phyloP scores from a whole-genome alignment of 2,113 vertebrate genomes.

The Oryzias woworae region DNA sequence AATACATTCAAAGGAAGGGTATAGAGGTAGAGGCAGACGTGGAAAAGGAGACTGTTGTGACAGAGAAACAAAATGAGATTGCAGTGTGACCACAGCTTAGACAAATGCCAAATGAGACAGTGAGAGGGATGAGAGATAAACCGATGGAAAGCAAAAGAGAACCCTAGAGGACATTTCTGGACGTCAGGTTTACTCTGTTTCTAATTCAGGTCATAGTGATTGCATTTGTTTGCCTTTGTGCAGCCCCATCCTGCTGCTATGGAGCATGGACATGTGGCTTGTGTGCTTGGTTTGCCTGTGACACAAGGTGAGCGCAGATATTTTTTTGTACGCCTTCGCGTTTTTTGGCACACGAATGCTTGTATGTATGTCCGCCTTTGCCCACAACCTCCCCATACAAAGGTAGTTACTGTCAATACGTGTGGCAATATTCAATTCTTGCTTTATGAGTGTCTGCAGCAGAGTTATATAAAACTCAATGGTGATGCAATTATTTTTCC shows the following conservation, averaged over 20 bases:
- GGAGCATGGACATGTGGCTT: not conserved
- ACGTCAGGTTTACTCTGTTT: slow-evolving; percentile 23
- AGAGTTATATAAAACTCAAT: slow-evolving; percentile 27
- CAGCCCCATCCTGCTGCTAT: slow-evolving; percentile 30
- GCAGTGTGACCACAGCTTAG: slow-evolving; percentile 33
- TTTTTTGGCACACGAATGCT: not conserved
- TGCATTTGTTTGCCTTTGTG: slow-evolving; percentile 51
- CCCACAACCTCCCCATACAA: not conserved
- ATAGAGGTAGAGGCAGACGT: slow-evolving; percentile 33
- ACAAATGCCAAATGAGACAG: slow-evolving; percentile 38
- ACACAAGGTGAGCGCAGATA: not conserved
- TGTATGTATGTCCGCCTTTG: not conserved
- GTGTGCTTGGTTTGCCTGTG: slow-evolving; percentile 3
- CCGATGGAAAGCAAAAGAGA: slow-evolving; percentile 34
- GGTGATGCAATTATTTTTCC: slow-evolving; percentile 30
- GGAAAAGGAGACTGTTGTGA: slow-evolving; percentile 11
- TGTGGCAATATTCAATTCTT: slow-evolving; percentile 20
- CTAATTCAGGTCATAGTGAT: slow-evolving; percentile 40
- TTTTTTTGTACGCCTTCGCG: not conserved
- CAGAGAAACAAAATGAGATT: slow-evolving; percentile 20
- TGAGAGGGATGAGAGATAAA: slow-evolving; percentile 29
- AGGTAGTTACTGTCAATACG: slow-evolving; percentile 4
- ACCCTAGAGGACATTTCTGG: slow-evolving; percentile 29
- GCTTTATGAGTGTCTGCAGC: slow-evolving; percentile 5
- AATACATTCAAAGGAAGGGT: slow-evolving; percentile 19